A percentile compares a stretch with the other conserved stretches of the same genome.
phyloP scores from a whole-genome alignment of 2,888 invertebrate species.

The Sympetrum striolatum region DNA sequence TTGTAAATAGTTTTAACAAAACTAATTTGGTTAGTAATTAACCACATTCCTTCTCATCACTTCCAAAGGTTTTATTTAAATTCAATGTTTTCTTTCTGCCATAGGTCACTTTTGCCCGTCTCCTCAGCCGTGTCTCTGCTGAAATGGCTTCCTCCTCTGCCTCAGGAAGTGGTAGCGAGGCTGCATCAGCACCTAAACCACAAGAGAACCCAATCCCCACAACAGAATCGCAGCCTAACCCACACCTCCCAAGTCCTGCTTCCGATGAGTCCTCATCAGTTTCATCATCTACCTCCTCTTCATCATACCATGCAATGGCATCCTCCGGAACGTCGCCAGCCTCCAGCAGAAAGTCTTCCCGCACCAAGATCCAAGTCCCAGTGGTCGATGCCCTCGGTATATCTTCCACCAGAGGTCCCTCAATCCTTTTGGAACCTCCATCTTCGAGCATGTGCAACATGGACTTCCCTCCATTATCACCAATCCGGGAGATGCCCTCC shows the following conservation, averaged over 20 bases:
- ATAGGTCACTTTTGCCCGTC: conserved; percentile 71
- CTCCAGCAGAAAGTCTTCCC: neutral
- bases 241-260: conserved; percentile 3
- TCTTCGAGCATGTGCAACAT: conserved; percentile 50
- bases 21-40: no score
- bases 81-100: neutral
- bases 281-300: conserved; percentile 11
- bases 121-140: conserved; percentile 76
- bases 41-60: no score
- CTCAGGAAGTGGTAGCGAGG: conserved; percentile 63
- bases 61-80: no score
- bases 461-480: conserved; percentile 51
- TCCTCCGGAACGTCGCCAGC: neutral
- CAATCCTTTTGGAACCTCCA: conserved; percentile 49
- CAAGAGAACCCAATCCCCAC: conserved; percentile 69
- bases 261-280: conserved; percentile 16
- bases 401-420: conserved; percentile 47
- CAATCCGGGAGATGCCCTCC: conserved; percentile 56
- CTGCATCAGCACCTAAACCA: conserved; percentile 58
- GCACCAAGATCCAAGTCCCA: conserved; percentile 65
- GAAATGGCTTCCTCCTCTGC: conserved; percentile 78
- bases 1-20: no score
- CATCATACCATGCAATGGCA: neutral
- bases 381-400: conserved; percentile 72
- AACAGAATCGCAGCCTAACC: neutral